Conservation (phyloP, 2,113 vertebrate genomes). For the Colossoma macropomum region DNA sequence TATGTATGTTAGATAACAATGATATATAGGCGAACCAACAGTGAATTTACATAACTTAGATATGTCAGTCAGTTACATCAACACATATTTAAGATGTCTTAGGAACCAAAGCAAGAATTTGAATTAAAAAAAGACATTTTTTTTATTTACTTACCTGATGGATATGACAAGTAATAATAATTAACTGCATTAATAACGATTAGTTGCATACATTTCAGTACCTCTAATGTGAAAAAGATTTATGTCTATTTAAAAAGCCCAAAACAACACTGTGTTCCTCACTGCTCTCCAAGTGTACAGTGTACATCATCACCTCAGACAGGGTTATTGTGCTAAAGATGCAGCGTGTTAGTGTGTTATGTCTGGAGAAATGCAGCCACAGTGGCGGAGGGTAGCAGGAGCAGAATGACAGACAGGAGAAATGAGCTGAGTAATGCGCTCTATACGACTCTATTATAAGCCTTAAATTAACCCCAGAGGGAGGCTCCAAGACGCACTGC, state of each 20-base stretch:
- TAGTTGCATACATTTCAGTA: too few relatives aligned
- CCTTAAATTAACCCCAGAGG: conserved; percentile 28
- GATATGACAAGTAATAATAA: too few relatives aligned
- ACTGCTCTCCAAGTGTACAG: neutral
- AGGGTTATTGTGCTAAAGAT: neutral
- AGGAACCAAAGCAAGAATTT: too few relatives aligned
- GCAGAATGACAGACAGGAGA: conserved; percentile 24
- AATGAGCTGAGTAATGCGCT: conserved; percentile 32
- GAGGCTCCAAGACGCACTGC: neutral
- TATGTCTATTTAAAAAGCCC: neutral
- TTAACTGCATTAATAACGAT: too few relatives aligned
- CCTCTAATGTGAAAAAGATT: neutral
- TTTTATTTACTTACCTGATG: too few relatives aligned
- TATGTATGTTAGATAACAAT: too few relatives aligned
- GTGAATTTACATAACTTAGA: too few relatives aligned
- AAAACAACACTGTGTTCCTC: neutral
- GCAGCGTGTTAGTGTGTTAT: neutral
- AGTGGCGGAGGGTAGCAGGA: neutral
- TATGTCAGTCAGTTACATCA: too few relatives aligned
- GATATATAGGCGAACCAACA: too few relatives aligned
- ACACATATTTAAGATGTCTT: too few relatives aligned
- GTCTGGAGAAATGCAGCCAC: neutral
- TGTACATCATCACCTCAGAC: neutral
- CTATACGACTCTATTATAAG: conserved; percentile 18
- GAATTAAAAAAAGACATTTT: too few relatives aligned